Evolutionary conservation across 2,113 vertebrate genomes (phyloP), one percentile per base, ranked within the genome.

Genomic region (Trochalopteron elliotii): DNA sequence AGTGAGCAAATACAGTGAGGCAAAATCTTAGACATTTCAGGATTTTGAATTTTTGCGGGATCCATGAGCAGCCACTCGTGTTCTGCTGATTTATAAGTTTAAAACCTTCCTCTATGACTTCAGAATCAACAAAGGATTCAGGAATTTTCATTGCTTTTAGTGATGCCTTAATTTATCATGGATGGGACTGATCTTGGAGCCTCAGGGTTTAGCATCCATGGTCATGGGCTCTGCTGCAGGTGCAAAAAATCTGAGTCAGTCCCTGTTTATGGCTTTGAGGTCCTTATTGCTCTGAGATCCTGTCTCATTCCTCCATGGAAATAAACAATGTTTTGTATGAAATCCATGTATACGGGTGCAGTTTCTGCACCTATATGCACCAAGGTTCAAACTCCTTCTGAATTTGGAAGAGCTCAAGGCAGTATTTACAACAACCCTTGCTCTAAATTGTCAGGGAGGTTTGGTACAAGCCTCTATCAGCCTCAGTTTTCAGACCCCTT

Each of bases 1-100:
- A 19, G 24, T 18, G 27, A 68, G 15, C 4, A 88, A 83, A 67
- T 77, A 5, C 19, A 70, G 12, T 45, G 28, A 69, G 81, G 13
- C 12, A 21, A 30, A 69, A 10, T 25, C 37, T 81, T 60, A 59
- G 27, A 35, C 30, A 63, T 59, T 45, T 57, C 25, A 87, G 20
- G 22, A 37, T 70, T 74, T 78, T 57, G 30, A 64, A 21, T 30
- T 89, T 77, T 83, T 72, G 8, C 13, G 50, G 31, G 37, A 60
- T 37, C 13, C 7, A 4, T 28, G n/a, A 45, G 19, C 15, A 39
- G 39, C 19, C 47, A 56, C 6, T 19, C 7, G 0, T 24, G 5
- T 71, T 89, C 50, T 87, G 31, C 9, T 67, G 20, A 64, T 35
- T 19, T 72, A 10, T 49, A 60, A 31, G 4, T 57, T 45, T 50